Conservation (phyloP, 1,140 invertebrate species). For the Scaptomyza hsui region DNA sequence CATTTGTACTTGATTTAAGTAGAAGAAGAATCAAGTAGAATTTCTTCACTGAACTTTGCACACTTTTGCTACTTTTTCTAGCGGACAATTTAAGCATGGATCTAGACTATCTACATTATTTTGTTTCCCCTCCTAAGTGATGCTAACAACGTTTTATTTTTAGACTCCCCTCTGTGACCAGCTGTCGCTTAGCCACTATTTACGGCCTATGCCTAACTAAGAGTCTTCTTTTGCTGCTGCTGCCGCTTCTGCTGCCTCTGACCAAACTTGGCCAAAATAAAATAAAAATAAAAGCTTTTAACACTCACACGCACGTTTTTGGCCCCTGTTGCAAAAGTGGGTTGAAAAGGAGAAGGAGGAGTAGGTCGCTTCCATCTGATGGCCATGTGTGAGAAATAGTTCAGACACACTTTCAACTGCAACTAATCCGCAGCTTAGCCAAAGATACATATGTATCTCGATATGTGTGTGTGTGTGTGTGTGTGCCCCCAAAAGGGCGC, state of each 20-base stretch:
- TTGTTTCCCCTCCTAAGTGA: conserved; percentile 2
- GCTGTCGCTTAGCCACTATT: conserved; percentile 34
- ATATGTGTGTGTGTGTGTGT: conserved; percentile 3
- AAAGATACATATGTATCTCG: background rate
- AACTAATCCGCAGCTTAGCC: conserved; percentile 42
- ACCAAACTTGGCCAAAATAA: conserved; percentile 45
- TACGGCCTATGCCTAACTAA: conserved; percentile 14
- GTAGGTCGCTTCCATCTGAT: conserved; percentile 4
- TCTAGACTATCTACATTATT: background rate
- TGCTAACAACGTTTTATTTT: conserved; percentile 25
- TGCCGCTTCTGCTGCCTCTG: background rate
- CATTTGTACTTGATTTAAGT: too few relatives aligned
- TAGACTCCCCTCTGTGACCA: conserved; percentile 36
- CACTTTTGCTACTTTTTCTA: background rate
- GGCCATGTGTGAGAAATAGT: conserved; percentile 46
- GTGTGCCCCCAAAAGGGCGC: background rate
- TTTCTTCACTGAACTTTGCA: too few relatives aligned
- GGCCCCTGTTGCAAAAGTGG: background rate
- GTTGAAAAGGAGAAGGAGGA: background rate
- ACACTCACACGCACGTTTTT: background rate
- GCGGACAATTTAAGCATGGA: background rate
- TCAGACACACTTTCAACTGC: conserved; percentile 30
- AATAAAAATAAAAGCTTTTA: conserved; percentile 39
- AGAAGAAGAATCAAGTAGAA: too few relatives aligned
- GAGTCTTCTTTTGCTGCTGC: background rate